These are phyloP conservation scores for Malthinus seriepunctatus DNA, from an alignment of 2,888 invertebrate species.

Conservation along the genomic window DNA sequence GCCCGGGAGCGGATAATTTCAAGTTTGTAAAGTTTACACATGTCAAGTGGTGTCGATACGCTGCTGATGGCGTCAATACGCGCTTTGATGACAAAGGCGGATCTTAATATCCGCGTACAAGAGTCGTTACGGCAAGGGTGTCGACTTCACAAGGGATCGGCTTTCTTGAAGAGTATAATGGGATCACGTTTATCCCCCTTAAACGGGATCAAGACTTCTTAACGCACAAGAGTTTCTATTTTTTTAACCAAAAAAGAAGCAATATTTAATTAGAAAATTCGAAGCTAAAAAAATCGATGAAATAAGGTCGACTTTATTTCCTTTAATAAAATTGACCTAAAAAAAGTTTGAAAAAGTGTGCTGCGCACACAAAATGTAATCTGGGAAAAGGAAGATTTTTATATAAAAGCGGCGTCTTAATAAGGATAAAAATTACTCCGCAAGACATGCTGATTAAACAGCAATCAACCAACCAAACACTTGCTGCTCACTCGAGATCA, in stretches of 20 bases:
- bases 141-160: constrained; percentile 54
- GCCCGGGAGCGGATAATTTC: constrained; percentile 44
- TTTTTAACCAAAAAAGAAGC: constrained; percentile 34
- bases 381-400: constrained; percentile 38
- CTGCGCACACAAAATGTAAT: constrained; percentile 45
- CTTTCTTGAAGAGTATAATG: constrained; percentile 56
- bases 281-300: background rate
- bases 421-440: constrained; percentile 53
- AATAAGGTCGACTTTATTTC: background rate
- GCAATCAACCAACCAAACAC: constrained; percentile 49
- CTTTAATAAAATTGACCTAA: constrained; percentile 28
- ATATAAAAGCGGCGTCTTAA: constrained; percentile 41
- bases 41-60: constrained; percentile 53
- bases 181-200: constrained; percentile 57
- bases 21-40: constrained; percentile 50
- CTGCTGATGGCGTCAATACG: constrained; percentile 43
- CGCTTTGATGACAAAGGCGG: constrained; percentile 52
- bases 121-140: constrained; percentile 51
- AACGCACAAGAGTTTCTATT: constrained; percentile 48
- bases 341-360: constrained; percentile 26
- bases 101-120: constrained; percentile 53
- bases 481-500: constrained; percentile 40
- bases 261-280: background rate
- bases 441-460: constrained; percentile 53
- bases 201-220: constrained; percentile 52